Percentiles rank a stretch among this genome's conserved stretches.
Conservation (phyloP, 2,888 invertebrate species). For the Saturnia pavonia region DNA sequence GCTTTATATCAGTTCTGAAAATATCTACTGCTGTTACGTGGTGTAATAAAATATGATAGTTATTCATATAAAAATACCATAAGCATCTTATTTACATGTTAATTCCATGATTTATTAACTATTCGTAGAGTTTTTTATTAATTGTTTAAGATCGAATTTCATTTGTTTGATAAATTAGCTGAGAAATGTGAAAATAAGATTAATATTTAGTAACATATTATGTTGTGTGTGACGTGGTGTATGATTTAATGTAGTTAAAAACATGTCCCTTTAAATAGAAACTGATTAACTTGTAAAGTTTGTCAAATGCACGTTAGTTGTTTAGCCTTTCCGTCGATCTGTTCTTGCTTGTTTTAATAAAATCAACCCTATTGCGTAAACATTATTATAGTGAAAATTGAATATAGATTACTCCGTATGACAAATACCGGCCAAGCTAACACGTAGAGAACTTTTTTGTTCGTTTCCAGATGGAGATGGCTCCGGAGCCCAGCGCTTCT, state of each 20-base stretch:
- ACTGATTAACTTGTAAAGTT: too few relatives aligned
- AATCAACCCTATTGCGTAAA: too few relatives aligned
- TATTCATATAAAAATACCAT: constrained; percentile 1
- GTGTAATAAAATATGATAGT: not conserved
- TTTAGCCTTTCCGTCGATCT: too few relatives aligned
- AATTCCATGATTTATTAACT: not conserved
- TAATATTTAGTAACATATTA: not conserved
- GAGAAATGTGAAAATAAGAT: not conserved
- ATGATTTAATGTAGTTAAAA: not conserved
- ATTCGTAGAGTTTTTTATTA: not conserved
- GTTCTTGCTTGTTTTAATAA: too few relatives aligned
- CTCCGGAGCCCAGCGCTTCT: too few relatives aligned
- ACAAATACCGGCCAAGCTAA: too few relatives aligned
- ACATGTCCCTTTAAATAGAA: too few relatives aligned
- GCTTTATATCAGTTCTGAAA: not conserved
- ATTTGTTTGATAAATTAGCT: not conserved
- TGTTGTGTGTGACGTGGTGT: not conserved
- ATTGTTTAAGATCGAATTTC: not conserved
- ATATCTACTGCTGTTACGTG: not conserved
- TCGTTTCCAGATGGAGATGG: too few relatives aligned
- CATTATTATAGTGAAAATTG: too few relatives aligned
- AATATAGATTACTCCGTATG: too few relatives aligned
- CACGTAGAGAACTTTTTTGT: too few relatives aligned
- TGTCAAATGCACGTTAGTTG: too few relatives aligned
- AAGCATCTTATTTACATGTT: not conserved